Conservation (phyloP, 2,113 vertebrate species). For the Cygnus buccinator region DNA sequence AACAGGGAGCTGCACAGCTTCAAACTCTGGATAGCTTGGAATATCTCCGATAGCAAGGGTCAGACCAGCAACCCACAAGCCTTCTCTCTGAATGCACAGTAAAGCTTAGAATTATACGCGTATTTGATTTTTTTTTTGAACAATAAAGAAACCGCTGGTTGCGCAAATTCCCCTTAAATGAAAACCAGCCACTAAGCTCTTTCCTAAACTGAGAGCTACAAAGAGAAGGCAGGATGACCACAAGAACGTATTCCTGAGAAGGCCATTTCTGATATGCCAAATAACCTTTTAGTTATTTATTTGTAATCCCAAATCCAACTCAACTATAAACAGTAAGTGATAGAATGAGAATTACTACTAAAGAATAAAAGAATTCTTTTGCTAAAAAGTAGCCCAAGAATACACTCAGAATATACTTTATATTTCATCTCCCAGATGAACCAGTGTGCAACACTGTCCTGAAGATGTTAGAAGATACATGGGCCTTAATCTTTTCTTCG, state of each 20-base stretch:
- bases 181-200: background rate
- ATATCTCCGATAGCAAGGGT: background rate
- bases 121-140: background rate
- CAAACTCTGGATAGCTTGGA: background rate
- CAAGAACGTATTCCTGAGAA: background rate
- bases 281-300: background rate
- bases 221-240: background rate
- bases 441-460: background rate
- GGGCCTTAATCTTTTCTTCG: background rate
- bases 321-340: background rate
- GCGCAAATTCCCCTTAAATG: constrained; percentile 6
- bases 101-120: background rate
- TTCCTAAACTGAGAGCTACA: background rate
- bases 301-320: background rate
- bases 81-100: background rate
- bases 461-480: background rate
- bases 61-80: background rate
- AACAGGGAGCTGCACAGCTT: background rate
- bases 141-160: background rate
- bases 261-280: background rate
- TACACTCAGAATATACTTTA: background rate
- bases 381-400: background rate
- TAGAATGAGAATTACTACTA: background rate
- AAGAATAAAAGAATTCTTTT: background rate
- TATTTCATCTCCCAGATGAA: background rate